Evolutionary conservation across 2,113 vertebrate genomes (phyloP), one percentile per base, ranked within the genome.

Genomic region (Dissostichus mawsoni): DNA sequence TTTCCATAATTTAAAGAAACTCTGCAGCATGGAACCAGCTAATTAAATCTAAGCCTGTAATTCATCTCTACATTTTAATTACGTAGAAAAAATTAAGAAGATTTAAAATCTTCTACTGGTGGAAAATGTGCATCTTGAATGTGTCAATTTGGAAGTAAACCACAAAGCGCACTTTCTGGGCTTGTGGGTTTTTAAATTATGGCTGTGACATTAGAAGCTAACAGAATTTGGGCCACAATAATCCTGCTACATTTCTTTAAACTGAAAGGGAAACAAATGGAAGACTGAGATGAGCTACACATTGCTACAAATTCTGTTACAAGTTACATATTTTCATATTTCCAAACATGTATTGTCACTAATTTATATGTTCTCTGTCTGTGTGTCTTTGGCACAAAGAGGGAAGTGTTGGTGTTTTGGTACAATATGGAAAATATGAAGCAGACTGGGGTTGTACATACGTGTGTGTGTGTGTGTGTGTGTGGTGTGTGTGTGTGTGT

Each of bases 341-440:
- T 89, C 76, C 76, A 84, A 90, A 83, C 76, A 48, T 59, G 68
- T 85, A 45, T 81, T 87, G 78, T 92, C 78, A 80, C 79, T 91
- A 76, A 89, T 83, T 92, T 93, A 93, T 90, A 76, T 91, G 91
- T 91, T 91, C 79, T 84, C 50, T 84, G 68, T 81, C 71, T 70
- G 59, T 89, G 72, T 84, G 71, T 83, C 64, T 86, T 77, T 84
- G 58, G 48, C 64, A 74, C 74, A 69, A 75, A 16, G 61, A 81
- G 83, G 63, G 78, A 86, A 88, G 78, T 62, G 71, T 76, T 67
- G 76, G 56, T 82, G 76, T 56, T 72, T 85, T 91, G 94, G 92
- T 93, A 93, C 92, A 92, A 85, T 85, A 89, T 79, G 48, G 81
- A 89, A 87, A 89, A 72, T 59, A 88, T 78, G 81, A 89, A 89